A percentile compares a stretch with the other conserved stretches of the same genome.
Evolutionary conservation across 2,113 vertebrate species (phyloP).

Genomic region (Rhinogobius similis): DNA sequence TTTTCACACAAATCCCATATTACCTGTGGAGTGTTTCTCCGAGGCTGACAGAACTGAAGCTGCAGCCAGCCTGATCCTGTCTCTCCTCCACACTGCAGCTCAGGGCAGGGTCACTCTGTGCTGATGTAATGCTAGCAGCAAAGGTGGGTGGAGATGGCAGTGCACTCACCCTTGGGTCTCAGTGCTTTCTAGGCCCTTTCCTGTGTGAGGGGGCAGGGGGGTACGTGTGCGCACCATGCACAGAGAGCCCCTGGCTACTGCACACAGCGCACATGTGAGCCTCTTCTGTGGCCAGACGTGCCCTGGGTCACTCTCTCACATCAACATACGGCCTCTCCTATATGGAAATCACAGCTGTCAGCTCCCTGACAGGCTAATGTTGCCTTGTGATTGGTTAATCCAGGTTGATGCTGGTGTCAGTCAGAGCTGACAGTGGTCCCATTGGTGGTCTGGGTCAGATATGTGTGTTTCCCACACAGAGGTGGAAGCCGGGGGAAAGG

Average conservation of each 20-base stretch:
- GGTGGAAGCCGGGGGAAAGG: slow-evolving; percentile 1
- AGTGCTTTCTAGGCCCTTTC: slow-evolving; percentile 55
- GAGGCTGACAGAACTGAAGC: slow-evolving; percentile 33
- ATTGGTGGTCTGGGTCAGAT: slow-evolving; percentile 65
- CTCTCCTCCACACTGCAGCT: slow-evolving; percentile 42
- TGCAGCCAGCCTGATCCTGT: slow-evolving; percentile 31
- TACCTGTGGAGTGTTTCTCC: background rate
- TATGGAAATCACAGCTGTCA: slow-evolving; percentile 76
- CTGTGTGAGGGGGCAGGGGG: slow-evolving; percentile 54
- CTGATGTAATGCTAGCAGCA: slow-evolving; percentile 69
- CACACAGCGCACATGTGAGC: slow-evolving; percentile 58
- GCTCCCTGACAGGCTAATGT: slow-evolving; percentile 56
- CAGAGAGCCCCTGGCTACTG: slow-evolving; percentile 64
- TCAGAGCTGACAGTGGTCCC: slow-evolving; percentile 49
- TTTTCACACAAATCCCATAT: slow-evolving; percentile 15
- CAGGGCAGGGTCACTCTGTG: slow-evolving; percentile 69
- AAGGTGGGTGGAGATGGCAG: slow-evolving; percentile 70
- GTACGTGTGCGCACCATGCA: slow-evolving; percentile 32
- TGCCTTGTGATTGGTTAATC: slow-evolving; percentile 68
- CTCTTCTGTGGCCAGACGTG: slow-evolving; percentile 60
- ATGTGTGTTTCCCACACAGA: slow-evolving; percentile 50
- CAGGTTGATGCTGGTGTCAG: slow-evolving; percentile 52
- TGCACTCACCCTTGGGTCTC: slow-evolving; percentile 60
- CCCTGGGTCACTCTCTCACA: slow-evolving; percentile 59
- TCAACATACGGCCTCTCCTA: slow-evolving; percentile 63